A percentile compares a stretch with the other conserved stretches of the same genome.
Evolutionary conservation across 1,140 invertebrate genomes (phyloP).

Genomic region (Sitodiplosis mosellana): DNA sequence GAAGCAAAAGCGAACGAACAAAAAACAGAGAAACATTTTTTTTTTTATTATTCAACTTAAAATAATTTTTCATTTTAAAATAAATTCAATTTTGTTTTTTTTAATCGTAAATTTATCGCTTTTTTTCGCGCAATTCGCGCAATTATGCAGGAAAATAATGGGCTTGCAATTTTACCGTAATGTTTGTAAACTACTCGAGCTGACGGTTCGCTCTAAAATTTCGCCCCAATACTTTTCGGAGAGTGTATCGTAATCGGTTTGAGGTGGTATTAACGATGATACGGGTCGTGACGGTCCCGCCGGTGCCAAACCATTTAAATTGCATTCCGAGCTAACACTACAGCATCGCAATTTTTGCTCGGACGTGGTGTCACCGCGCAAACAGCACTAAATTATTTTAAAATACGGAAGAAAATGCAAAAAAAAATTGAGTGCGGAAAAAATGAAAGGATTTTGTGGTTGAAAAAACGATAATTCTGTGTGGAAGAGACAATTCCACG

Average conservation of each 20-base stretch:
- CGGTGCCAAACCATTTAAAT: constrained; percentile 20
- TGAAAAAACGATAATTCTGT: too few species aligned
- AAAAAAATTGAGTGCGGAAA: too few species aligned
- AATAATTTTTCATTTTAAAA: background rate
- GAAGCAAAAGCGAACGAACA: too few species aligned
- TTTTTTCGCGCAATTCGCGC: background rate
- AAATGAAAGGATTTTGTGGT: too few species aligned
- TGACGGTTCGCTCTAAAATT: constrained; percentile 49
- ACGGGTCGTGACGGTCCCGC: constrained; percentile 17
- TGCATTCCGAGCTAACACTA: constrained; percentile 24
- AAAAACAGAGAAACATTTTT: too few species aligned
- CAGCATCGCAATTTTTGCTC: constrained; percentile 25
- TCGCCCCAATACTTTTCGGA: constrained; percentile 63
- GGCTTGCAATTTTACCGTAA: constrained; percentile 28
- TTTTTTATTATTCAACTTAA: background rate
- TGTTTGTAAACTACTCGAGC: constrained; percentile 43
- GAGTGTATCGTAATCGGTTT: constrained; percentile 43
- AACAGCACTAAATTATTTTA: constrained; percentile 11
- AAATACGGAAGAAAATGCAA: too few species aligned
- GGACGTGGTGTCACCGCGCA: constrained; percentile 18
- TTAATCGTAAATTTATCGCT: constrained; percentile 9
- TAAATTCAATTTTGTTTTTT: constrained; percentile 11
- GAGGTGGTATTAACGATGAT: constrained; percentile 8
- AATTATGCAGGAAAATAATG: constrained; percentile 1
- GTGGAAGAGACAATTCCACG: too few species aligned